Evolutionary conservation across 1,140 invertebrate genomes (phyloP), one percentile per base, ranked within the genome.

Genomic region (Aethina tumida): DNA sequence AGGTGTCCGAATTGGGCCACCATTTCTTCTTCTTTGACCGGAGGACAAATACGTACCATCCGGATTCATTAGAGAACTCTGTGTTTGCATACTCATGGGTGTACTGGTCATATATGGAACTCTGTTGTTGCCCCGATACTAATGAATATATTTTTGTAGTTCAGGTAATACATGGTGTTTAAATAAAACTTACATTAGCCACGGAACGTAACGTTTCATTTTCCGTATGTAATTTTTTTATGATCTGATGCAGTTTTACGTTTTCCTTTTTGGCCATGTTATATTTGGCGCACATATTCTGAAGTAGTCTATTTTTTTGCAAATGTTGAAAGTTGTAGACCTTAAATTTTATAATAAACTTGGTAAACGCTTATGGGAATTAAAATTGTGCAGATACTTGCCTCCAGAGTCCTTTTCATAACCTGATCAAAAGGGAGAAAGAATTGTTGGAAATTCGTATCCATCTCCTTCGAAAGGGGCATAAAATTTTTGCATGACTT

Each of bases 321-420:
- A 39, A 41, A 9, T 35, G 21, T 46, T 55, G 52, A 25, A 52
- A 55, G 27, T 45, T 43, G 20, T 41, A 52, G 5, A 53, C 33
- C 51, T 53, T 22, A 4, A 37, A 41, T 16, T n/a, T n/a, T n/a
- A n/a, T n/a, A n/a, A 25, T 6, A 38, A 42, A 29, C 4, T 10
- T 13, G 18, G 27, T 18, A 15, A 16, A 7, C 14, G 9, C 10
- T 5, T 18, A 14, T 32, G 1, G 33, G 20, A 35, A 39, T 9
- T 4, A 9, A 26, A 2, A 9, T 22, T 31, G n/a, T 32, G 7
- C n/a, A n/a, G 19, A 19, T 35, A 10, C 34, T 40, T 35, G 51
- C 51, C 38, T 49, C 39, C 7, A 43, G 18, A 20, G 17, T 21
- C 28, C 51, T 47, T 12, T 48, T 41, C 7, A 52, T 10, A 15